Evolutionary conservation across 2,797 vertebrate genomes (phyloP), one percentile per base, ranked within the genome.

Genomic region (Champsocephalus gunnari): DNA sequence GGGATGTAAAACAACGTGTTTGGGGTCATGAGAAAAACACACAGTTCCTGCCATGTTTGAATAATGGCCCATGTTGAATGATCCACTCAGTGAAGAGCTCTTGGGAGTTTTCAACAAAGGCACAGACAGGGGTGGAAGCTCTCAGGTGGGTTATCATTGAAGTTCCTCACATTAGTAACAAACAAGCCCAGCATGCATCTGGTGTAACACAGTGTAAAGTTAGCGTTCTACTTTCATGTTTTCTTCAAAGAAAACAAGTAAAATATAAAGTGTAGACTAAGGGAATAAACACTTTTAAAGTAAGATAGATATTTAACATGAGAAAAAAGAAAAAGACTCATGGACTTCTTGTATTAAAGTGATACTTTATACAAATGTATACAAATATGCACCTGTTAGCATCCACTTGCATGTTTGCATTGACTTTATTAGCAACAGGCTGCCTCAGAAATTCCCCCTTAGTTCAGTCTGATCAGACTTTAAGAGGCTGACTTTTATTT

Each of bases 101-200:
- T 64, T 74, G 75, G 84, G 82, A 87, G 66, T 80, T 80, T 80
- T 58, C 7, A 79, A 68, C 80, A 82, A 77, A 85, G 61, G 69
- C 56, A 58, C 24, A 66, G 56, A 44, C 14, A 49, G 76, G 75
- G 79, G 68, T 66, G 77, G 83, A 64, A 75, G 71, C 77, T 84
- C 84, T 87, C 78, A 77, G 80, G 79, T 83, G 81, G 64, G 54
- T 83, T 81, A 51, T 72, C 47, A 59, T 62, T 79, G 68, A 82
- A 81, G 81, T 73, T 83, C 61, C 56, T 68, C 71, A 65, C 56
- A 75, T 24, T 48, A 79, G 70, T 57, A 43, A 67, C 58, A 71
- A 72, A 83, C 78, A 78, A 60, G 59, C 76, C 51, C 43, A 8
- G 44, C 38, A 47, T 69, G 70, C 48, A 45, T 71, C 67, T 16